Conservation (phyloP, 2,888 invertebrate genomes). For the Alviniconcha strummeri region DNA sequence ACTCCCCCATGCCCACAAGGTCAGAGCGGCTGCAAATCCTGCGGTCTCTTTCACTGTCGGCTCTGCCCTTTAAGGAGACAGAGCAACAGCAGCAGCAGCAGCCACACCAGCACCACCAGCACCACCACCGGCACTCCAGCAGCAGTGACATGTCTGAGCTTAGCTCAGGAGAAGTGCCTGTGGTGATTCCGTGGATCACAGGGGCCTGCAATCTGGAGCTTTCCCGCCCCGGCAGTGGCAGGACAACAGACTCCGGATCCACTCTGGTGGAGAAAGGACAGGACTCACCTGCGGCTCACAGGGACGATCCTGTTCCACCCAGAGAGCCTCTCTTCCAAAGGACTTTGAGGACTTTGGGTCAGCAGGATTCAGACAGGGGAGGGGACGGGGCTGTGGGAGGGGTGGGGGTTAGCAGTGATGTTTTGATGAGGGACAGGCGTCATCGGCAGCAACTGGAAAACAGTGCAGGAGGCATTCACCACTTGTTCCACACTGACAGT, state of each 20-base stretch:
- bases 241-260: slow-evolving; percentile 43
- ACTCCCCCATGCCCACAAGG: slow-evolving; percentile 26
- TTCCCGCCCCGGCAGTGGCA: slow-evolving; percentile 38
- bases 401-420: slow-evolving; percentile 16
- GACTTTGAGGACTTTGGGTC: slow-evolving; percentile 14
- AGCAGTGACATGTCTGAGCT: slow-evolving; percentile 53
- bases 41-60: slow-evolving; percentile 28
- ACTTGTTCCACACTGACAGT: slow-evolving; percentile 34
- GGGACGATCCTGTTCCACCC: not conserved
- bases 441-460: not conserved
- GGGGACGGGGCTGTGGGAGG: not conserved
- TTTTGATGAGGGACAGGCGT: not conserved
- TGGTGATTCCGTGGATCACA: slow-evolving; percentile 32
- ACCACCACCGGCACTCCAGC: slow-evolving; percentile 41
- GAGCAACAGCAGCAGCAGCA: slow-evolving; percentile 14
- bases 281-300: slow-evolving; percentile 7
- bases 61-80: slow-evolving; percentile 22
- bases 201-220: slow-evolving; percentile 7
- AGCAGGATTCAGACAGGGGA: not conserved
- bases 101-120: slow-evolving; percentile 15
- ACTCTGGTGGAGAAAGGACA: slow-evolving; percentile 45
- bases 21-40: slow-evolving; percentile 16
- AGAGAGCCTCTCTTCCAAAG: not conserved
- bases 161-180: slow-evolving; percentile 52
- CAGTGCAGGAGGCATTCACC: slow-evolving; percentile 1